A percentile compares a stretch with the other conserved stretches of the same genome.
Evolutionary conservation across 2,113 vertebrate species (phyloP).

Genomic region (Takifugu bimaculatus): DNA sequence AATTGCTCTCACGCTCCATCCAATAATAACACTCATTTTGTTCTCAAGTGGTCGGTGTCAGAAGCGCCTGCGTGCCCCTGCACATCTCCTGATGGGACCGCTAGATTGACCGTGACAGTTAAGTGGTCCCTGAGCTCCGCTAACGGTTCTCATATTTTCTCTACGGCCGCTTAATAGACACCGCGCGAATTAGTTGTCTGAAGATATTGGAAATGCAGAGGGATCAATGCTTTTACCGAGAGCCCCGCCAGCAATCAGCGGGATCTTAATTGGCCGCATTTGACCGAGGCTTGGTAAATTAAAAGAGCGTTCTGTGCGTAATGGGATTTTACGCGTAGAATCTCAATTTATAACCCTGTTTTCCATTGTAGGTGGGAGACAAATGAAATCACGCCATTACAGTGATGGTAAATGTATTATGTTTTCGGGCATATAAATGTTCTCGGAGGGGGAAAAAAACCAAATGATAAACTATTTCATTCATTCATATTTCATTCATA

Average conservation of each 20-base stretch:
- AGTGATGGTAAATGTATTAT: too few relatives aligned
- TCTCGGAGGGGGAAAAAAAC: too few relatives aligned
- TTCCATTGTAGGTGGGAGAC: too few relatives aligned
- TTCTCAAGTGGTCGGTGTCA: slow-evolving; percentile 63
- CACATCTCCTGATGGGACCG: slow-evolving; percentile 58
- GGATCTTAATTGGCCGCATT: slow-evolving; percentile 90
- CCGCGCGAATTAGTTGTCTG: slow-evolving; percentile 87
- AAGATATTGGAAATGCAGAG: slow-evolving; percentile 86
- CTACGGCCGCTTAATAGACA: slow-evolving; percentile 82
- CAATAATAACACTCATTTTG: slow-evolving; percentile 55
- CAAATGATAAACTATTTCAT: too few relatives aligned
- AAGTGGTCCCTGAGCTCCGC: slow-evolving; percentile 84
- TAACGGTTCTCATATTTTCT: slow-evolving; percentile 85
- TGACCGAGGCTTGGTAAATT: slow-evolving; percentile 73
- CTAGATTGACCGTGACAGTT: slow-evolving; percentile 89
- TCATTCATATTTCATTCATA: too few relatives aligned
- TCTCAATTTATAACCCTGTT: too few relatives aligned
- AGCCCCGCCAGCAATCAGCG: slow-evolving; percentile 87
- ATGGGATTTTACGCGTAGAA: slow-evolving; percentile 16
- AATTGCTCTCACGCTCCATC: slow-evolving; percentile 7
- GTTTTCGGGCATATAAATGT: too few relatives aligned
- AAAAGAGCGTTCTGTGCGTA: slow-evolving; percentile 37
- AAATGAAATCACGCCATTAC: too few relatives aligned
- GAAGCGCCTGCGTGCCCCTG: slow-evolving; percentile 55
- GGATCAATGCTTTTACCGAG: slow-evolving; percentile 88